Base-by-base conservation (phyloP, 2,797 vertebrate genomes). In the Phataginus tricuspis region DNA sequence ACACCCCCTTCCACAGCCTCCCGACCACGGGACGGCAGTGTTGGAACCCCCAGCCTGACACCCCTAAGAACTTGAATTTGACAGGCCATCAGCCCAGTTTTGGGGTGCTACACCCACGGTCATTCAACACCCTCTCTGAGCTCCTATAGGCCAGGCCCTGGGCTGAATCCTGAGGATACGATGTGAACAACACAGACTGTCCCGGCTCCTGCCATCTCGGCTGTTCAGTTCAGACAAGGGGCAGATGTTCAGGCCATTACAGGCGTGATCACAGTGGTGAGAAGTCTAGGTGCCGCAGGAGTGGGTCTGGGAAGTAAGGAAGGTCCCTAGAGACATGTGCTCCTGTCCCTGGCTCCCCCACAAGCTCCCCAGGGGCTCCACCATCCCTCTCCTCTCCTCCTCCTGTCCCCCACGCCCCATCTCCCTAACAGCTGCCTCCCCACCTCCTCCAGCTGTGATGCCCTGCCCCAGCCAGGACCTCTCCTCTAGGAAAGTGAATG, bases 91-190 rank as follows among this genome's bases (percentile, higher is more conserved):
- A 15, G 82, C 25, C 68, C n/a, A 4, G 5, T 10, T 68, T 29
- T 23, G 4, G 7, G 42, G 64, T 0, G 18, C 8, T 8, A 23
- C 3, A 45, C 53, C 53, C n/a, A 1, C 1, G 15, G 29, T 42
- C 57, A 12, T 42, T 12, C 83, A 63, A 21, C 12, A 29, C 12
- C 1, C 61, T 19, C 42, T 27, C 39, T 4, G 31, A 64, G 61
- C 34, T 13, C 66, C 16, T 34, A 0, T 3, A 9, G 75, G 82
- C 51, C 63, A n/a, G 63, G 45, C 63, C 64, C 77, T 29, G 71
- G 49, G 71, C 21, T 45, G 37, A 64, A 61, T 15, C 10, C 69
- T 3, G 39, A 82, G 95, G 68, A n/a, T 8, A 1, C 0, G 0
- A 11, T 1, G n/a, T 19, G 51, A 53, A 61, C 4, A 4, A 31